Evolutionary conservation across 2,113 vertebrate species (phyloP), one percentile per base, ranked within the genome.

Genomic region (Corythaeola cristata): DNA sequence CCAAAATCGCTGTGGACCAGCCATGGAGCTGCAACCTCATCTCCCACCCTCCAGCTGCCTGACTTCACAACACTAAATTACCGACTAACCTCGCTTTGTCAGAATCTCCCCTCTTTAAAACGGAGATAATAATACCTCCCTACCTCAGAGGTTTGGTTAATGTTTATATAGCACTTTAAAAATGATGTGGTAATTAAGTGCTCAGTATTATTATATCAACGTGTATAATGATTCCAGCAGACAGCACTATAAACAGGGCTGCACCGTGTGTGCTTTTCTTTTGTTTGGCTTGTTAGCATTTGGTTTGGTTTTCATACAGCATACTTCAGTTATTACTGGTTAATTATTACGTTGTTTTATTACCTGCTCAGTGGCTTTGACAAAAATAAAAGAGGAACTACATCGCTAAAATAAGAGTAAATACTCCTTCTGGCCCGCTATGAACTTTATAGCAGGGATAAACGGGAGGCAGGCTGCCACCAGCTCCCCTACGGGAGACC

Each of bases 181-280:
- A 95, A 92, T 76, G 93, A 94, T 92, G 95, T 71, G 84, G 93
- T 95, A 97, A 97, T 97, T 96, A 97, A 97, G 89, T 69, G 71
- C 87, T 93, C 89, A 76, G 95, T 96, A 94, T 88, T 96, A 96
- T 88, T 93, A 89, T 96, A 95, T 96, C 94, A 97, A 94, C 41
- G 55, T 67, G 77, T 66, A 69, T 83, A 97, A 97, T 44, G 89
- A 92, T 90, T 95, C 89, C 92, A 87, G 78, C 83, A 95, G 94
- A 89, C 89, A 92, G 89, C 77, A 92, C 74, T 89, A 88, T 91
- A 93, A 95, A 96, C 95, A 97, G 87, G 81, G 84, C 87, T 85
- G 87, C 55, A 87, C 63, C 8, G 3, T 62, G 92, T 26, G 2
- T 75, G 76, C 56, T 89, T 92, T 92, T 59, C 92, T 91, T 96